phyloP scores from a whole-genome alignment of 1,140 invertebrate species.

The Tetramorium simillimum region DNA sequence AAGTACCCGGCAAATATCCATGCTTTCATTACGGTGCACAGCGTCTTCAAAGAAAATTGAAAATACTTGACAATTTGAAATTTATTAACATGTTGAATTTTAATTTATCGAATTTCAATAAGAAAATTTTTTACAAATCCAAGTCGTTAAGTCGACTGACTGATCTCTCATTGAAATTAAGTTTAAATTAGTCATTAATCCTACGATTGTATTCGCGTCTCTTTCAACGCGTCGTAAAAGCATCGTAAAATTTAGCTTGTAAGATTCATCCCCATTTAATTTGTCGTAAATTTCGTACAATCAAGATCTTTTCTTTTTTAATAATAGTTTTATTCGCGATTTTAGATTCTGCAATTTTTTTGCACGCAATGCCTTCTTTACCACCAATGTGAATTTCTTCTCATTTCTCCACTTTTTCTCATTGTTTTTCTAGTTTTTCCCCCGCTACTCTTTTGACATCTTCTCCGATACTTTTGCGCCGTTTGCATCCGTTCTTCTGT shows the following conservation, averaged over 20 bases:
- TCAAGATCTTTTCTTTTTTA: neutral
- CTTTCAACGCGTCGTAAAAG: neutral
- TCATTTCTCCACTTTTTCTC: neutral
- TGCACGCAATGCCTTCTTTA: neutral
- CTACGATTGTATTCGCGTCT: neutral
- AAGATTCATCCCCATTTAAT: neutral
- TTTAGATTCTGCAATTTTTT: neutral
- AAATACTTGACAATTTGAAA: neutral
- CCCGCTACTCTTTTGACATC: neutral
- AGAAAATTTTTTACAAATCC: neutral
- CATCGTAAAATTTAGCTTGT: neutral
- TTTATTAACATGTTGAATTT: neutral
- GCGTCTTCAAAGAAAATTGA: neutral
- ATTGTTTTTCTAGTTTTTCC: constrained; percentile 1
- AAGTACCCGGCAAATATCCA: constrained; percentile 10
- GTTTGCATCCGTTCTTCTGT: neutral
- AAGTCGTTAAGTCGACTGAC: neutral
- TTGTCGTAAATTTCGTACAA: neutral
- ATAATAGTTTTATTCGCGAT: neutral
- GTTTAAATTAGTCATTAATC: neutral
- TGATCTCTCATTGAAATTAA: neutral
- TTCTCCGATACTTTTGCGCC: neutral
- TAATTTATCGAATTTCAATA: neutral
- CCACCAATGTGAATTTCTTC: neutral
- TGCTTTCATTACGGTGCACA: neutral